Evolutionary conservation across 2,888 invertebrate species (phyloP), one percentile per base, ranked within the genome.

Genomic region (Onthophagus sagittarius): DNA sequence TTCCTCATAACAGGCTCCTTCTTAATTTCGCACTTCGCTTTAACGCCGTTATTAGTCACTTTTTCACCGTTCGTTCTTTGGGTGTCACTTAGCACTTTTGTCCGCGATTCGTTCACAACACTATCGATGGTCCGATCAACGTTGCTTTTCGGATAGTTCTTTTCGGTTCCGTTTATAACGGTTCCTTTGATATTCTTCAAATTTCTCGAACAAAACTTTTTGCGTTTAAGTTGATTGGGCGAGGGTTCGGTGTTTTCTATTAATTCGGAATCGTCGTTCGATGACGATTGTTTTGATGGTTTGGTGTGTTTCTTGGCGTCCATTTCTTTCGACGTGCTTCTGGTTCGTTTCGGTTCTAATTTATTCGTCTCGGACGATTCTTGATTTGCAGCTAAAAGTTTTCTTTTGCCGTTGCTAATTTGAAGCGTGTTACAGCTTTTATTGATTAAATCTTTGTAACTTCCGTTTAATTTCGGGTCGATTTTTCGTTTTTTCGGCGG

Each of bases 71-170:
- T 53, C 15, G 72, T 73, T 62, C 63, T 72, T 23, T 33, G 9
- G 31, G 15, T 62, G 14, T 32, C 14, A 32, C 64, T 67, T 67
- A 67, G 31, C 67, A 67, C 67, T 73, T 70, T 71, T 15, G 62
- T 15, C 71, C 78, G 76, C 71, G 77, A 80, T 74, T 84, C 85
- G 77, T 84, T 85, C 80, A 81, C 82, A 83, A 85, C 86, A 80
- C 83, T 83, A 77, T 86, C 86, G 73, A 86, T 86, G 67, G 83
- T 84, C 79, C 88, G 85, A 75, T 90, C 90, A 64, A 90, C 86
- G 80, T 88, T 89, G 79, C 89, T 89, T 82, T 89, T 89, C 76
- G 87, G 86, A 75, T 89, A 84, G 67, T 89, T 84, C 73, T 78
- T 79, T 69, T 79, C 79, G 31, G 71, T 64, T 73, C 76, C 73